phyloP scores from a whole-genome alignment of 2,888 invertebrate genomes.

The Troides oblongomaculatus region DNA sequence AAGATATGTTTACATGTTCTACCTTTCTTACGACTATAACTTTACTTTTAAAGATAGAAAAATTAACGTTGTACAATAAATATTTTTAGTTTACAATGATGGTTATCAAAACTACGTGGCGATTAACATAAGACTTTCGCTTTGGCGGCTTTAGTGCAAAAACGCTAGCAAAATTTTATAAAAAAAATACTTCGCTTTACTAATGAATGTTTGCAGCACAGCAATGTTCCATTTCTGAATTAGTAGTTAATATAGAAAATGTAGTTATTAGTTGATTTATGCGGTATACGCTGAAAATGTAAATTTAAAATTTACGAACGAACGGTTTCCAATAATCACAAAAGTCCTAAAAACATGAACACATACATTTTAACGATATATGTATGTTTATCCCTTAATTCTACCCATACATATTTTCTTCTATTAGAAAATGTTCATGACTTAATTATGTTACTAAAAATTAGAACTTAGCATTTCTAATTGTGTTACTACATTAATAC shows the following conservation, averaged over 20 bases:
- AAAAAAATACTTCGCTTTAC: constrained; percentile 7
- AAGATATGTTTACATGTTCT: no score
- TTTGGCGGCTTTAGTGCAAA: not conserved
- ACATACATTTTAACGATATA: no score
- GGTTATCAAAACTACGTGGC: not conserved
- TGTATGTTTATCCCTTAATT: no score
- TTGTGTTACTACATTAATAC: no score
- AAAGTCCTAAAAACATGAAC: no score
- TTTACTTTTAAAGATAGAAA: not conserved
- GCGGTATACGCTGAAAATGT: not conserved
- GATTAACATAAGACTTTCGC: constrained; percentile 5
- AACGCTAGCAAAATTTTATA: not conserved
- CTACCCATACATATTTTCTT: no score
- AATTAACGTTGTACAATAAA: constrained; percentile 1
- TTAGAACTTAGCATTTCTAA: no score
- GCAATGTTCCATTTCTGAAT: constrained; percentile 13
- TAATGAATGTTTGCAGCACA: constrained; percentile 4
- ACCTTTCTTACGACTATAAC: no score
- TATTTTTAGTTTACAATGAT: not conserved
- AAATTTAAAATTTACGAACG: not conserved
- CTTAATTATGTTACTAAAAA: no score
- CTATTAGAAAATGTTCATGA: no score
- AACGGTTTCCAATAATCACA: not conserved
- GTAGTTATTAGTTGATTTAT: not conserved
- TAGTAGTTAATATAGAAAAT: not conserved